Evolutionary conservation across 2,888 invertebrate genomes (phyloP), one percentile per base, ranked within the genome.

Genomic region (Hipparchia semele): DNA sequence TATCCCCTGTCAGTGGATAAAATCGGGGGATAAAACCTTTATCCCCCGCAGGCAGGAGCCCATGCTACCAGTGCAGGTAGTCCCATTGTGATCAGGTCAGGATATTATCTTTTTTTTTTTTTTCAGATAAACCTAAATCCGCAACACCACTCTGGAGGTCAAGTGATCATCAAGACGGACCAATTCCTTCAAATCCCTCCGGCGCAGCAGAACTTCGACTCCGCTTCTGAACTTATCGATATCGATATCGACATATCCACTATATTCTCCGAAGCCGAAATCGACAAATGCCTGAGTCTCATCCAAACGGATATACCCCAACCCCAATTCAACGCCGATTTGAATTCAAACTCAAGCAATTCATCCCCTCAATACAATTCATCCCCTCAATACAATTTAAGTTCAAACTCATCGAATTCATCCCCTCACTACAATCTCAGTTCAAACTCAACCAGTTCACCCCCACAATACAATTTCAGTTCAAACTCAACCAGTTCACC

Each of bases 81-180:
- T 23, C 23, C 23, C 23, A 23, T 23, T 23, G 23, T 23, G 23
- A 23, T 23, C 23, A 23, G 23, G 23, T 23, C 23, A 39, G 39
- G 5, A 39, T 39, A 0, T 39, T 54, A 7, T 54, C 2, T n/a
- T 54, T 12, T 4, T 3, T 54, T 12, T 4, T 3, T 51, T 23
- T 65, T 53, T 9, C 65, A 65, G 65, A 65, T 65, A 6, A 49
- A 23, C n/a, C 65, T 51, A 1, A 53, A 65, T 53, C 65, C 65
- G 0, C 51, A 53, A 23, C 51, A 51, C 12, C 51, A 53, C 33
- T 65, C 53, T n/a, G 65, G 65, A 2, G 65, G 65, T 4, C 51
- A 65, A 3, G 65, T 65, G 1, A 53, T 65, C 51, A 12, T 51
- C 33, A 65, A 65, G 2, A 2, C 51, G 0, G 10, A 65, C 8